phyloP scores from a whole-genome alignment of 2,113 vertebrate species.

The Atlantisia rogersi region DNA sequence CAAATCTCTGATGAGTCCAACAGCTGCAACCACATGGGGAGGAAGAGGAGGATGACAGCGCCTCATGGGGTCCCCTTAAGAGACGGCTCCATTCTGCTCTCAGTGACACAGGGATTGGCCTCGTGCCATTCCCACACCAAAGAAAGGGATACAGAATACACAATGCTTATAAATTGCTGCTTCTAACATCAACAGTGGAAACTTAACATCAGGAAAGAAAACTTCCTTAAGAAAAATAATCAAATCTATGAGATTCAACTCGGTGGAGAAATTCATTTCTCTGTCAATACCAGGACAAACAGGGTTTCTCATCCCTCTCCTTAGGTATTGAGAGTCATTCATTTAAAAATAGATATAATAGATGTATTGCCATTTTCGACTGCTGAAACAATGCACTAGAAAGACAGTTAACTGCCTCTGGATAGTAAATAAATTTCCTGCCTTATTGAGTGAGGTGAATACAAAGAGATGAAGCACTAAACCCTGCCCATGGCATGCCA shows the following conservation, averaged over 20 bases:
- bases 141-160: neutral
- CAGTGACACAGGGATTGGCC: neutral
- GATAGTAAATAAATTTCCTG: conserved; percentile 45
- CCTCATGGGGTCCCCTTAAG: neutral
- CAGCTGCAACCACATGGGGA: too few relatives aligned
- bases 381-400: conserved; percentile 20
- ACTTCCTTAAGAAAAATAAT: neutral
- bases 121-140: neutral
- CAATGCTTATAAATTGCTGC: neutral
- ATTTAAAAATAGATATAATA: neutral
- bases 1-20: neutral
- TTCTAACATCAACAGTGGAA: neutral
- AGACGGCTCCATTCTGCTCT: neutral
- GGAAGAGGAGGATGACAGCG: too few relatives aligned
- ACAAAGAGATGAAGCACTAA: conserved; percentile 34
- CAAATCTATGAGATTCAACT: neutral
- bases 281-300: neutral
- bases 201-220: neutral
- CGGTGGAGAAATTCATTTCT: neutral
- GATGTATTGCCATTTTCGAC: neutral
- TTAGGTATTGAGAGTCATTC: neutral
- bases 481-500: neutral
- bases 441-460: conserved; percentile 39
- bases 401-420: neutral
- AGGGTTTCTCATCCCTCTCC: conserved; percentile 13